Base-by-base conservation (phyloP, 1,140 invertebrate genomes). In the Paracyclopina nana region DNA sequence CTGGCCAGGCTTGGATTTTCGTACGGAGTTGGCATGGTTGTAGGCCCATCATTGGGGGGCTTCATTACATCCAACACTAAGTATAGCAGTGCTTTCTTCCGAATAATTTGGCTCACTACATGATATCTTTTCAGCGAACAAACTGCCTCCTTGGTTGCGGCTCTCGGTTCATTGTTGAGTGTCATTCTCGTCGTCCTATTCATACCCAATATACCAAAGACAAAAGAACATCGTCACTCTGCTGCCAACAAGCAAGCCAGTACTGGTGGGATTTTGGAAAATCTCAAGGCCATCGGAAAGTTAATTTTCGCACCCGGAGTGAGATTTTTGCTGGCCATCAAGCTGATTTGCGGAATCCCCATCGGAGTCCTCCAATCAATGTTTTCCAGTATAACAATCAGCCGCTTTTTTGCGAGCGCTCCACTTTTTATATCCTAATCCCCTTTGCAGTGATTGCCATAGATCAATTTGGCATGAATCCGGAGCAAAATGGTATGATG, bases 21-120 rank as follows among this genome's bases (percentile, higher is more conserved):
- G 11, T 52, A 45, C 26, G 50, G 50, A n/a, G 27, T 52, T n/a
- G 50, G 50, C 1, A 52, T 52, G 50, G 50, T 38, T 1, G 24
- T 52, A 14, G 50, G 50, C 22, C 50, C 50, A 20, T 16, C 31
- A 11, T 18, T 52, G n/a, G 50, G 50, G 11, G 50, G 50, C 22
- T 40, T n/a, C n/a, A n/a, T n/a, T n/a, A n/a, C n/a, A n/a, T n/a
- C n/a, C n/a, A n/a, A n/a, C n/a, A n/a, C n/a, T n/a, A n/a, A n/a
- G n/a, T n/a, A n/a, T n/a, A n/a, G n/a, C n/a, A n/a, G n/a, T n/a
- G n/a, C n/a, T n/a, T n/a, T n/a, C n/a, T n/a, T n/a, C n/a, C n/a
- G n/a, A n/a, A n/a, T n/a, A n/a, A n/a, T n/a, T n/a, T n/a, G n/a
- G n/a, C n/a, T n/a, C n/a, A n/a, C n/a, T n/a, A n/a, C n/a, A n/a